Conservation (phyloP, 2,797 vertebrate species). For the Peromyscus aztecus region DNA sequence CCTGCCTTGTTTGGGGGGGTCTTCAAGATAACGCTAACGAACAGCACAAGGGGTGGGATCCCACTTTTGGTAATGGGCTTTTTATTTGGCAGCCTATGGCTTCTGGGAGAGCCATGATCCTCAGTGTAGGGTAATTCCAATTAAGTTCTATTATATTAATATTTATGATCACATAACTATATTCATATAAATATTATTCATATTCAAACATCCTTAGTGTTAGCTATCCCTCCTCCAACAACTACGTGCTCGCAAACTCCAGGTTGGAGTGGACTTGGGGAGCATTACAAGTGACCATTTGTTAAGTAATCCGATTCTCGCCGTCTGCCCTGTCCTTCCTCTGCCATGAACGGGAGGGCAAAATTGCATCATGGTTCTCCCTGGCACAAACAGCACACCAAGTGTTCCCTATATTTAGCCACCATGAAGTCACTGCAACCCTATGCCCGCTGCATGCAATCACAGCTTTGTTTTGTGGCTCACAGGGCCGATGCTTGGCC, state of each 20-base stretch:
- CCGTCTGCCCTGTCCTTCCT: conserved; percentile 62
- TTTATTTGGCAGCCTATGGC: not conserved
- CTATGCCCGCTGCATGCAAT: conserved; percentile 48
- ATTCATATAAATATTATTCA: not conserved
- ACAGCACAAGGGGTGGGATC: not conserved
- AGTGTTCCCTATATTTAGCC: conserved; percentile 83
- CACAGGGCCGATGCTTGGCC: conserved; percentile 51
- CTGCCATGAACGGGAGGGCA: conserved; percentile 3
- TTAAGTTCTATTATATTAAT: not conserved
- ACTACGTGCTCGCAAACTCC: not conserved
- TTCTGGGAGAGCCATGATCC: not conserved
- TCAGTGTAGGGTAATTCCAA: not conserved
- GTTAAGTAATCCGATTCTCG: conserved; percentile 66
- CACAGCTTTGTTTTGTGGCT: conserved; percentile 76
- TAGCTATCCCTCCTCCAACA: not conserved
- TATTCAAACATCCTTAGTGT: not conserved
- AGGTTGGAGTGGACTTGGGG: not conserved
- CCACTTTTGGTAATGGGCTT: not conserved
- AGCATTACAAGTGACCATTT: conserved; percentile 61
- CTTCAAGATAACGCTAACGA: not conserved
- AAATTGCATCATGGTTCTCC: conserved; percentile 77
- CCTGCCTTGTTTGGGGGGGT: not conserved
- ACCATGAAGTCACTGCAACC: conserved; percentile 70
- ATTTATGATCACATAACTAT: not conserved
- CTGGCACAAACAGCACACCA: conserved; percentile 76